These are phyloP conservation scores for Cecidostiba fungosa DNA, from an alignment of 2,888 invertebrate species.

Conservation along the genomic window DNA sequence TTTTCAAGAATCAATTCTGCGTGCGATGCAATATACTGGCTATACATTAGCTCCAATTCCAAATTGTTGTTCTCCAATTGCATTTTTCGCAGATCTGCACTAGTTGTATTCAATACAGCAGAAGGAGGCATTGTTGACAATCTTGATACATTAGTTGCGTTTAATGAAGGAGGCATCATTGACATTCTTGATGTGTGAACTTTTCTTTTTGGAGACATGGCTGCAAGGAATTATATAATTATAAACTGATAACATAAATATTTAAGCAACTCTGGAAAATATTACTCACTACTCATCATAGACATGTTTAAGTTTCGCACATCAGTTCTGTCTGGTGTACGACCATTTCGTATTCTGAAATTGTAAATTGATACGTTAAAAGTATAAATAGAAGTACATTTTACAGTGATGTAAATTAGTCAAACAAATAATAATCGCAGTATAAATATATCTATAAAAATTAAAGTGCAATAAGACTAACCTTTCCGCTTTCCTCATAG, in stretches of 20 bases:
- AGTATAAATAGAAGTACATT: neutral
- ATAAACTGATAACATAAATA: neutral
- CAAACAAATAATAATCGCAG: neutral
- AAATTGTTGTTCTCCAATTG: slow-evolving; percentile 63
- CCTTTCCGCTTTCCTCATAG: slow-evolving; percentile 52
- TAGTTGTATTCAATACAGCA: slow-evolving; percentile 19
- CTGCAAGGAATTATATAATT: slow-evolving; percentile 27
- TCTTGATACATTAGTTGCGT: slow-evolving; percentile 37
- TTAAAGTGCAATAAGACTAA: slow-evolving; percentile 38
- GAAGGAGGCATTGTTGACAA: slow-evolving; percentile 31
- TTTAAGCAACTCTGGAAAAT: slow-evolving; percentile 8
- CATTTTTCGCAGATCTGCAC: slow-evolving; percentile 52
- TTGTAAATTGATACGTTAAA: neutral
- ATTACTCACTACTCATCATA: slow-evolving; percentile 32
- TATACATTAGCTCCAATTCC: slow-evolving; percentile 59
- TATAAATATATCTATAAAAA: neutral
- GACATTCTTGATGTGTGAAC: slow-evolving; percentile 46
- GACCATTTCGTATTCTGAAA: slow-evolving; percentile 44
- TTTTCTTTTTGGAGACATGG: slow-evolving; percentile 55
- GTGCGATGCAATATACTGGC: slow-evolving; percentile 46
- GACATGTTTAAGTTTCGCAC: slow-evolving; percentile 35
- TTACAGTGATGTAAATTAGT: neutral
- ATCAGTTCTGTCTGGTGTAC: slow-evolving; percentile 55
- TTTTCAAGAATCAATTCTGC: slow-evolving; percentile 60
- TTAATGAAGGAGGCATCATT: slow-evolving; percentile 25